phyloP scores from a whole-genome alignment of 2,888 invertebrate genomes.

The Caenorhabditis doughertyi region DNA sequence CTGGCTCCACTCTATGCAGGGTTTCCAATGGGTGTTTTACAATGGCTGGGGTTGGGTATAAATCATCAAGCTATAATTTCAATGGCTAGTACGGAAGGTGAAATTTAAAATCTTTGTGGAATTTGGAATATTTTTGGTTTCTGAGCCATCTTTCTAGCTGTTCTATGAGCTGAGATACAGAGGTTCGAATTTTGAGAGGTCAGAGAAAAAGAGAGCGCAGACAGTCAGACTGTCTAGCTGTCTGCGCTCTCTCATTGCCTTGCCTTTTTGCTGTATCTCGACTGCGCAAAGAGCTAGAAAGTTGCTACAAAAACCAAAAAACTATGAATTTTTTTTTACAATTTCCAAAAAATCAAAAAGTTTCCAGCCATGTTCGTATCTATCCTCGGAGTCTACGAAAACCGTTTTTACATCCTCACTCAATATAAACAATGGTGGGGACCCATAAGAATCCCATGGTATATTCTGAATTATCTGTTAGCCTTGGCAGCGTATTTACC shows the following conservation, averaged over 20 bases:
- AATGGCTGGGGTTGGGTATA: neutral
- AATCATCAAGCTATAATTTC: neutral
- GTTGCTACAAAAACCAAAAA: neutral
- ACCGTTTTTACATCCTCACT: neutral
- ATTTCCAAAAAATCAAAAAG: too few relatives aligned
- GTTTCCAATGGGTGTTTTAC: neutral
- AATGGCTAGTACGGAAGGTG: neutral
- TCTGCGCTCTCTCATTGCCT: neutral
- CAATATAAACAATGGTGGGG: neutral
- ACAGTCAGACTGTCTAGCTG: neutral
- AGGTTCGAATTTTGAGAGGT: neutral
- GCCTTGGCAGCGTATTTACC: neutral
- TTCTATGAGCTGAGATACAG: neutral
- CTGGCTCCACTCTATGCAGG: neutral
- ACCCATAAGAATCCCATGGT: neutral
- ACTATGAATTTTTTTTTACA: too few relatives aligned
- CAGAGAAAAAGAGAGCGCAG: neutral
- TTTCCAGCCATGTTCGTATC: conserved; percentile 4
- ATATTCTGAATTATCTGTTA: neutral
- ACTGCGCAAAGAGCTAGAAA: too few relatives aligned
- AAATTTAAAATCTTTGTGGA: neutral
- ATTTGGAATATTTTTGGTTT: neutral
- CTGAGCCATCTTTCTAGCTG: neutral
- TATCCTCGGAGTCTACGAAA: conserved; percentile 21
- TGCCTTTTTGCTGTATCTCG: too few relatives aligned